Evolutionary conservation across 2,888 invertebrate genomes (phyloP).

Genomic region (Euzophera pinguis): DNA sequence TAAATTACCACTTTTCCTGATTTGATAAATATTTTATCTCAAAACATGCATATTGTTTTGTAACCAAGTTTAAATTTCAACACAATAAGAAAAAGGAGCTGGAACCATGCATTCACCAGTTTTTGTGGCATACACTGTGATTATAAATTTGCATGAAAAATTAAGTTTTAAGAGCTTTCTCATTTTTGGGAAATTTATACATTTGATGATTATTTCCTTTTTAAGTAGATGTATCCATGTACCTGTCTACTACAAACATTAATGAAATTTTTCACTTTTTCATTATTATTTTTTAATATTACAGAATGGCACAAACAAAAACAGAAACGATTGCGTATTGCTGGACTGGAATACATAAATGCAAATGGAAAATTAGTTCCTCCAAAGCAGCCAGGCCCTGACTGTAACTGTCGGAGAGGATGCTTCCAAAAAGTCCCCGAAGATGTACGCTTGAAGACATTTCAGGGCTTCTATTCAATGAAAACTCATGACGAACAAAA

Average conservation of each 20-base stretch:
- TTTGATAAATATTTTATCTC: no score
- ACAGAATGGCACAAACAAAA: constrained; percentile 81
- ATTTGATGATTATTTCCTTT: no score
- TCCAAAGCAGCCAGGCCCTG: constrained; percentile 75
- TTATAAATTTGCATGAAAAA: no score
- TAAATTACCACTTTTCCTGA: no score
- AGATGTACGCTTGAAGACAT: constrained; percentile 70
- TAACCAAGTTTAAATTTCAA: no score
- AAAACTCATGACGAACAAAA: constrained; percentile 81
- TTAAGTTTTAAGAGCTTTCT: no score
- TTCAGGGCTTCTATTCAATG: constrained; percentile 78
- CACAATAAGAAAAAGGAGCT: no score
- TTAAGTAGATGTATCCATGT: not conserved
- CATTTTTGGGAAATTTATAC: no score
- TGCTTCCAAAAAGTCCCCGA: constrained; percentile 76
- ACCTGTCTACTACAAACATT: not conserved
- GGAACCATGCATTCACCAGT: no score
- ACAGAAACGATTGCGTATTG: constrained; percentile 76
- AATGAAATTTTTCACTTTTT: not conserved
- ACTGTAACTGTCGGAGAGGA: constrained; percentile 75
- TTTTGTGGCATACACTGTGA: no score
- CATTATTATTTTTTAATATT: constrained; percentile 24
- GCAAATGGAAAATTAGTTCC: constrained; percentile 79
- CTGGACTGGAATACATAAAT: constrained; percentile 77
- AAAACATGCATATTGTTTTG: no score